Evolutionary conservation across 1,140 invertebrate genomes (phyloP).

Genomic region (Monomorium pharaonis): DNA sequence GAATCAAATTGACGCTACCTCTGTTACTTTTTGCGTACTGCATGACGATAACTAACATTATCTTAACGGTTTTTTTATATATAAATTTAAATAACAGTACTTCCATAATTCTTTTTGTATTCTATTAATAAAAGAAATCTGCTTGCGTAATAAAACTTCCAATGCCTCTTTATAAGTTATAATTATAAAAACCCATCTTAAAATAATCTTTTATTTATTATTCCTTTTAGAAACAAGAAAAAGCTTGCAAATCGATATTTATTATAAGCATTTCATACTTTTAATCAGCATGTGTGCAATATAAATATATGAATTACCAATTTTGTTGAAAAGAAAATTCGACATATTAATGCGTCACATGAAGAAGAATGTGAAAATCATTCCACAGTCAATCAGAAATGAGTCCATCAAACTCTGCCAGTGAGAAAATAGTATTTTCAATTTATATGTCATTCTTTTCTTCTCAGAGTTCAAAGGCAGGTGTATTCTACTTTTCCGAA

Average conservation of each 20-base stretch:
- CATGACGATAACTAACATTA: not conserved
- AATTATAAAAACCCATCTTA: not conserved
- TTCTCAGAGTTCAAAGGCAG: not conserved
- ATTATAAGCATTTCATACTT: not conserved
- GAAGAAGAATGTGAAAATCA: not conserved
- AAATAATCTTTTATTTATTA: not conserved
- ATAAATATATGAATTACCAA: not conserved
- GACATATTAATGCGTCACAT: not conserved
- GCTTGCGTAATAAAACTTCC: not conserved
- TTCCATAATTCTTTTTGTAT: not conserved
- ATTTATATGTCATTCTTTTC: not conserved
- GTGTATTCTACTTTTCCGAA: not conserved
- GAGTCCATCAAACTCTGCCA: not conserved
- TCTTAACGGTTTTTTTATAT: not conserved
- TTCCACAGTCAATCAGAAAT: not conserved
- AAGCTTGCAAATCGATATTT: not conserved
- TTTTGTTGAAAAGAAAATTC: not conserved
- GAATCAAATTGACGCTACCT: not conserved
- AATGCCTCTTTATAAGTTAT: not conserved
- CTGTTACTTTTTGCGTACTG: not conserved
- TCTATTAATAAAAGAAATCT: not conserved
- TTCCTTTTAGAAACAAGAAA: not conserved
- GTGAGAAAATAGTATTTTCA: not conserved
- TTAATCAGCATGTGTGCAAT: not conserved
- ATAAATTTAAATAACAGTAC: not conserved